A percentile compares a stretch with the other conserved stretches of the same genome.
Evolutionary conservation across 1,140 invertebrate species (phyloP).

Genomic region (Brachionus paranguensis): DNA sequence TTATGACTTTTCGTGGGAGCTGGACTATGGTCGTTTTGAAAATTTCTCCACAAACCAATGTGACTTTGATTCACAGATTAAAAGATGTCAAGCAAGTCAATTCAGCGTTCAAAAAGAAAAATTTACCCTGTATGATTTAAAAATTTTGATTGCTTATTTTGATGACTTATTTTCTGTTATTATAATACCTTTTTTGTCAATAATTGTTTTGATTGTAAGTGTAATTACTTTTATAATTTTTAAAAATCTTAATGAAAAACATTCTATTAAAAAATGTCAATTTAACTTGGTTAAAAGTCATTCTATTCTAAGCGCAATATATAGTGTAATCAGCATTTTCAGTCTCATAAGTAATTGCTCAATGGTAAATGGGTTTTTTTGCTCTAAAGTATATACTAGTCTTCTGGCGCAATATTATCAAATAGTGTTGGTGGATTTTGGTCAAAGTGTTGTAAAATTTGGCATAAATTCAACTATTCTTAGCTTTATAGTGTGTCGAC

Average conservation of each 20-base stretch:
- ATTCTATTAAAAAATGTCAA: neutral
- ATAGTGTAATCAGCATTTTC: neutral
- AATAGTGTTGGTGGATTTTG: neutral
- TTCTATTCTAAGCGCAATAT: neutral
- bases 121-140: neutral
- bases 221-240: neutral
- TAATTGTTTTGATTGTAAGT: neutral
- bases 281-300: neutral
- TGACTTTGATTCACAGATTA: neutral
- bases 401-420: neutral
- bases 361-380: neutral
- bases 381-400: neutral
- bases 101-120: neutral
- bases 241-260: neutral
- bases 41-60: neutral
- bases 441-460: neutral
- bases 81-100: neutral
- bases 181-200: neutral
- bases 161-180: neutral
- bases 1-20: neutral
- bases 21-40: neutral
- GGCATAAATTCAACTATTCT: neutral
- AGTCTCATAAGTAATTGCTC: neutral
- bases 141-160: neutral
- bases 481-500: neutral